Percentiles rank a stretch among this genome's conserved stretches.
Conservation (phyloP, 2,113 vertebrate species). For the Hippocampus guttulatus region DNA sequence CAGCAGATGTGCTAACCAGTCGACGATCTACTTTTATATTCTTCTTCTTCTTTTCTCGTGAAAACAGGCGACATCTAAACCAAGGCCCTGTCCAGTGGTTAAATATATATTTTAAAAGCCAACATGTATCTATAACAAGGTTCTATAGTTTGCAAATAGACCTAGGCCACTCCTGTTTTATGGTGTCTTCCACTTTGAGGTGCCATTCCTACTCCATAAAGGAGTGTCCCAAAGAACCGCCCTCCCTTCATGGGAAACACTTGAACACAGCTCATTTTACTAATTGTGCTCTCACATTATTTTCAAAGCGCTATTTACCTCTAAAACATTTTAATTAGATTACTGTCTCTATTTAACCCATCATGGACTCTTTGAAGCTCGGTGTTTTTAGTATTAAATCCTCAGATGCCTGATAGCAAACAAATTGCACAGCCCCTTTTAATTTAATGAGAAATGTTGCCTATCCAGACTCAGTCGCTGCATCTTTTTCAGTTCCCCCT, state of each 20-base stretch:
- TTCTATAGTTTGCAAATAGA: background rate
- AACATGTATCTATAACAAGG: no score
- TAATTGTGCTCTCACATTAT: conserved; percentile 91
- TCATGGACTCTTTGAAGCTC: conserved; percentile 94
- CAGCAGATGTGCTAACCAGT: no score
- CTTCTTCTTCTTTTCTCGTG: no score
- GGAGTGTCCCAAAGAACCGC: background rate
- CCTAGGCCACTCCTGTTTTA: background rate
- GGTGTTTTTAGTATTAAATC: conserved; percentile 89
- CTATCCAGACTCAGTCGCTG: conserved; percentile 82
- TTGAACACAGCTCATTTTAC: conserved; percentile 84
- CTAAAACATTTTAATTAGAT: conserved; percentile 99
- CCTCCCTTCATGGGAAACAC: conserved; percentile 68
- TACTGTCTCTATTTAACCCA: conserved; percentile 99
- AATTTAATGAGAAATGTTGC: conserved; percentile 93
- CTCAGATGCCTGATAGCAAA: conserved; percentile 87
- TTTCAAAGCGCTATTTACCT: conserved; percentile 99
- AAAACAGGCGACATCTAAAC: no score
- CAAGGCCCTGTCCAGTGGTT: no score
- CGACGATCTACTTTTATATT: no score
- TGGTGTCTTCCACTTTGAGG: conserved; percentile 47
- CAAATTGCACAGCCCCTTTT: conserved; percentile 86
- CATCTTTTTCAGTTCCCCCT: conserved; percentile 73
- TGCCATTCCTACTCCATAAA: conserved; percentile 62
- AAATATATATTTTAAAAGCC: no score